Conservation (phyloP, 1,140 invertebrate species). For the Achroia grisella region DNA sequence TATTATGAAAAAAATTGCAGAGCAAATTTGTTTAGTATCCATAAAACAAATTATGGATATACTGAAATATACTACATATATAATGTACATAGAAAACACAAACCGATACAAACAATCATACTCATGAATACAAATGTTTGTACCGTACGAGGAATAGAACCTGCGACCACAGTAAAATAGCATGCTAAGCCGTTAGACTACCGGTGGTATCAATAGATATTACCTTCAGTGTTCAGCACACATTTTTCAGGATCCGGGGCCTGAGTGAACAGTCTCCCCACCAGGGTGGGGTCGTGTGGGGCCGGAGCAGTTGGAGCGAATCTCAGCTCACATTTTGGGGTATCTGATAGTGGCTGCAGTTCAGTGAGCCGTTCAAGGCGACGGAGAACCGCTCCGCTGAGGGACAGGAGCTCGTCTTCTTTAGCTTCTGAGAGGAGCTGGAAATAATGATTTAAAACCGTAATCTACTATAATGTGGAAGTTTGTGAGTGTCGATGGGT, state of each 20-base stretch:
- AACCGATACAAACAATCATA: too few species aligned
- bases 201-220: constrained; percentile 1
- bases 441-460: constrained; percentile 35
- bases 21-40: too few species aligned
- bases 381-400: constrained; percentile 76
- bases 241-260: constrained; percentile 75
- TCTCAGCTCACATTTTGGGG: constrained; percentile 44
- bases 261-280: constrained; percentile 64
- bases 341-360: constrained; percentile 64
- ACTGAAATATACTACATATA: too few species aligned
- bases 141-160: too few species aligned
- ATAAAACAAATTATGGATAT: too few species aligned
- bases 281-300: constrained; percentile 23
- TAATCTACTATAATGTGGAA: too few species aligned
- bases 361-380: constrained; percentile 77
- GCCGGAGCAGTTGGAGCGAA: constrained; percentile 40
- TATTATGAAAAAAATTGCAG: too few species aligned
- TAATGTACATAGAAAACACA: too few species aligned
- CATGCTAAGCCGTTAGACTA: too few species aligned
- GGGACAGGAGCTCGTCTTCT: constrained; percentile 79
- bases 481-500: too few species aligned
- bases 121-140: too few species aligned
- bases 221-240: constrained; percentile 72
- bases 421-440: constrained; percentile 76
- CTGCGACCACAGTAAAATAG: too few species aligned